Percentiles rank a stretch among this genome's conserved stretches.
Evolutionary conservation across 1,140 invertebrate genomes (phyloP).

Genomic region (Tetraneura akinire): DNA sequence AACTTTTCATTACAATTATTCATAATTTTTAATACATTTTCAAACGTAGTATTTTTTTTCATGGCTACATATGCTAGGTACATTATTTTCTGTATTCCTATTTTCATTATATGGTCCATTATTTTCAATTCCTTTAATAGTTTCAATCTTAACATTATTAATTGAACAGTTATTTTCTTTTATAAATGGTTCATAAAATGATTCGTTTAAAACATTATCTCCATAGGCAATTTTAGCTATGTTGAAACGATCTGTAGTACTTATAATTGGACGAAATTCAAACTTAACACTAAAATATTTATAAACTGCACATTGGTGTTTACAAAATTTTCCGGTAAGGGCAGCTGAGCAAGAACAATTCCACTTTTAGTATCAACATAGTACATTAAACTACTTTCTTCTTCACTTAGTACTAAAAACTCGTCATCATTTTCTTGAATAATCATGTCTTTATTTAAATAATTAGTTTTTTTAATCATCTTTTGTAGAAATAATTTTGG

Average conservation of each 20-base stretch:
- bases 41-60: not conserved
- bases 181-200: conserved; percentile 16
- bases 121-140: not conserved
- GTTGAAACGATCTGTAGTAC: not conserved
- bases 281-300: not conserved
- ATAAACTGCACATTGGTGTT: not conserved
- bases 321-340: not conserved
- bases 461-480: too few relatives aligned
- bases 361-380: too few relatives aligned
- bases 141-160: not conserved
- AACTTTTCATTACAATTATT: not conserved
- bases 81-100: not conserved
- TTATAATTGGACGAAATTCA: not conserved
- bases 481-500: not conserved
- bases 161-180: not conserved
- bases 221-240: conserved; percentile 3
- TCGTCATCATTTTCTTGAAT: too few relatives aligned
- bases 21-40: not conserved
- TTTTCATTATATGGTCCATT: not conserved
- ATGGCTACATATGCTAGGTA: not conserved
- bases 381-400: too few relatives aligned
- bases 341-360: too few relatives aligned
- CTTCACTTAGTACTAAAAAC: too few relatives aligned
- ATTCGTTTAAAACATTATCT: not conserved
- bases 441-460: too few relatives aligned